A percentile compares a stretch with the other conserved stretches of the same genome.
Conservation (phyloP, 2,797 vertebrate genomes). For the Helostoma temminkii region DNA sequence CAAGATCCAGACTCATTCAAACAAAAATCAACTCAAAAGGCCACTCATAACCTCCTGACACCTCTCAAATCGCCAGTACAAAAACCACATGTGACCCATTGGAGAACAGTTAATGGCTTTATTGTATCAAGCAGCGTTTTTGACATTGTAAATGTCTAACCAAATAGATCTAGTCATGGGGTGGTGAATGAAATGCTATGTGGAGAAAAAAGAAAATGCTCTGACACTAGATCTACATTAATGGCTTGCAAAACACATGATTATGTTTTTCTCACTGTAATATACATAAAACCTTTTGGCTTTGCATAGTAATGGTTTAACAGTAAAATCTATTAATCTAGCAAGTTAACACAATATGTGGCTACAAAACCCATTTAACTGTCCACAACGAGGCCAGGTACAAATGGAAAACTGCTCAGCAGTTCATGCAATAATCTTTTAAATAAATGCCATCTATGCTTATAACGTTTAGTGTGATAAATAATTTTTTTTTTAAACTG, state of each 20-base stretch:
- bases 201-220: conserved; percentile 65
- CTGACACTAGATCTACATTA: conserved; percentile 56
- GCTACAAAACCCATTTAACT: background rate
- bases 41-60: conserved; percentile 55
- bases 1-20: conserved; percentile 71
- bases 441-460: conserved; percentile 5
- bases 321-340: conserved; percentile 24
- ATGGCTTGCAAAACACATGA: conserved; percentile 35
- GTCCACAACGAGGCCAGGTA: conserved; percentile 33
- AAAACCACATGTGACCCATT: conserved; percentile 84
- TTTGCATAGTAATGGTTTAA: conserved; percentile 20
- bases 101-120: conserved; percentile 81
- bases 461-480: background rate
- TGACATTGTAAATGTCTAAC: conserved; percentile 74
- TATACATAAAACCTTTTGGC: conserved; percentile 21
- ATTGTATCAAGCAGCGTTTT: conserved; percentile 82
- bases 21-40: conserved; percentile 64
- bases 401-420: conserved; percentile 40
- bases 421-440: conserved; percentile 11
- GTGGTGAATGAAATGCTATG: conserved; percentile 76
- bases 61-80: conserved; percentile 64
- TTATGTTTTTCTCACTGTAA: conserved; percentile 15
- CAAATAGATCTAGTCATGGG: conserved; percentile 68
- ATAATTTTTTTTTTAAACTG: background rate
- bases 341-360: conserved; percentile 14